phyloP scores from a whole-genome alignment of 2,797 vertebrate genomes.

The Poecilia picta region DNA sequence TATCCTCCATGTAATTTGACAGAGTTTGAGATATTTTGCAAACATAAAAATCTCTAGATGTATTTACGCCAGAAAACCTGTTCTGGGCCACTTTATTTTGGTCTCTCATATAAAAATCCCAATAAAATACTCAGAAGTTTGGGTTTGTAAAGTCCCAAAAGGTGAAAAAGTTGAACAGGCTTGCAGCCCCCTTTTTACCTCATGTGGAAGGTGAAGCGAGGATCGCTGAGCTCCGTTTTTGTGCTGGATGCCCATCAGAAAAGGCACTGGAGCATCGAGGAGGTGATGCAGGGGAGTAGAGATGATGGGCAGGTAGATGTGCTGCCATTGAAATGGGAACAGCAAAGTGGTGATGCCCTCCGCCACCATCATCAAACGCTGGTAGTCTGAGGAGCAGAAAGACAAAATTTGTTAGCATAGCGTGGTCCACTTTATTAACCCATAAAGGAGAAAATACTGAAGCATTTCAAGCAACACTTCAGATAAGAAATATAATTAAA shows the following conservation, averaged over 20 bases:
- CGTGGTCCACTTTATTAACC: not conserved
- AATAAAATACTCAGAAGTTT: not conserved
- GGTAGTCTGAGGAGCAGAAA: constrained; percentile 85
- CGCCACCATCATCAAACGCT: constrained; percentile 94
- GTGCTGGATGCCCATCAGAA: constrained; percentile 95
- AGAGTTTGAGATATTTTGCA: not conserved
- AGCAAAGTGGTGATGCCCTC: constrained; percentile 92
- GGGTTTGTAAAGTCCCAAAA: not conserved
- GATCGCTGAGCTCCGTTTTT: constrained; percentile 92
- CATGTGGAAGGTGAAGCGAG: constrained; percentile 94
- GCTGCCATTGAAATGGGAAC: constrained; percentile 99
- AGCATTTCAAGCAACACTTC: not conserved
- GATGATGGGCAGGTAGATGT: constrained; percentile 96
- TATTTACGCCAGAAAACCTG: not conserved
- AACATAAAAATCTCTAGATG: not conserved
- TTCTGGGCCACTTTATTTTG: not conserved
- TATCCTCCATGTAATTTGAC: not conserved
- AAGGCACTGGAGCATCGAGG: constrained; percentile 95
- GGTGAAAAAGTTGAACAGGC: not conserved
- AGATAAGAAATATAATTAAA: not conserved
- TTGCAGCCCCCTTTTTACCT: constrained; percentile 78
- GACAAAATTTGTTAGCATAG: not conserved
- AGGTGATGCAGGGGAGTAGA: constrained; percentile 94
- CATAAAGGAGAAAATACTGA: not conserved
- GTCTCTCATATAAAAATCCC: not conserved